A percentile compares a stretch with the other conserved stretches of the same genome.
These are phyloP conservation scores for Morbakka virulenta DNA, from an alignment of 30 jellyfish, hydroid and myxozoan genomes.

Conservation along the genomic window DNA sequence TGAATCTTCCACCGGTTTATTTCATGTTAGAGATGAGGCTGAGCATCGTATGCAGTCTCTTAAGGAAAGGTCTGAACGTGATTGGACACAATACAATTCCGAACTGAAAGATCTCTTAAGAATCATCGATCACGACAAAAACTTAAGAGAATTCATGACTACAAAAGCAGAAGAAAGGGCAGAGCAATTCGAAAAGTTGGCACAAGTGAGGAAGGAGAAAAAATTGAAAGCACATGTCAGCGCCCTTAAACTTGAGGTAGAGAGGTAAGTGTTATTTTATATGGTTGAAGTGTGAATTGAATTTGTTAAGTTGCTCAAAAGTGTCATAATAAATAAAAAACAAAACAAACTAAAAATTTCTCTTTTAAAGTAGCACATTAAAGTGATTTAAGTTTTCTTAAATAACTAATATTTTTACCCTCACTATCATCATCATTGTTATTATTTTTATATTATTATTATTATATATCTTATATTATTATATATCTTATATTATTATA, in stretches of 20 bases:
- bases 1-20: constrained; percentile 56
- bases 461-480: too few relatives aligned
- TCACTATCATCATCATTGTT: too few relatives aligned
- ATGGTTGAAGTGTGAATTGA: constrained; percentile 49
- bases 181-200: constrained; percentile 36
- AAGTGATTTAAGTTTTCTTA: too few relatives aligned
- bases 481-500: too few relatives aligned
- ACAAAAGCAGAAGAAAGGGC: constrained; percentile 63
- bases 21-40: constrained; percentile 91
- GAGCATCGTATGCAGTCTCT: constrained; percentile 76
- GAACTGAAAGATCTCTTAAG: constrained; percentile 80
- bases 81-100: constrained; percentile 44
- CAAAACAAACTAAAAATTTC: too few relatives aligned
- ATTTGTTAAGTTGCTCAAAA: constrained; percentile 56
- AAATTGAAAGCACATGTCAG: background rate
- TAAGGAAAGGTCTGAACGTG: constrained; percentile 87
- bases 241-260: background rate
- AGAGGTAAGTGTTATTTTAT: constrained; percentile 40
- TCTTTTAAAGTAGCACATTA: too few relatives aligned
- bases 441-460: too few relatives aligned
- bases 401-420: too few relatives aligned
- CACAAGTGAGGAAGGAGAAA: constrained; percentile 26
- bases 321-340: too few relatives aligned
- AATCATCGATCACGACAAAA: constrained; percentile 81
- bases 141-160: constrained; percentile 73